These are phyloP conservation scores for Bradysia coprophila DNA, from an alignment of 1,140 invertebrate genomes.

Conservation along the genomic window DNA sequence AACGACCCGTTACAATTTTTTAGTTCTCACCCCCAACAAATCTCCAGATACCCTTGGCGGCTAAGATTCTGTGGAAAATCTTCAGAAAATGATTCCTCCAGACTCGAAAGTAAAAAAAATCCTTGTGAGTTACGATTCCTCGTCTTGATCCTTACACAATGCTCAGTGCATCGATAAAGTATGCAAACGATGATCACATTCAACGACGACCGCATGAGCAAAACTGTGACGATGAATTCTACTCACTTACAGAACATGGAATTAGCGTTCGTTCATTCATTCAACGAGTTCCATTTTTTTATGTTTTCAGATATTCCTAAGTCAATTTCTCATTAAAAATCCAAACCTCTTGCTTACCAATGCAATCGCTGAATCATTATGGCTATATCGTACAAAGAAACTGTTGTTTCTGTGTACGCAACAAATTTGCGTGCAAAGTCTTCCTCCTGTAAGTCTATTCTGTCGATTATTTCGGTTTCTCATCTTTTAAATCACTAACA, in stretches of 20 bases:
- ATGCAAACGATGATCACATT: too few relatives aligned
- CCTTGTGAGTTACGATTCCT: too few relatives aligned
- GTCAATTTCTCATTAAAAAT: constrained; percentile 16
- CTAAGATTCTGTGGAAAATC: too few relatives aligned
- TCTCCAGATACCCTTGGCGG: too few relatives aligned
- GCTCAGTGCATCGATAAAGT: too few relatives aligned
- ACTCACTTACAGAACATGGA: not conserved
- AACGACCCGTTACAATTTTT: too few relatives aligned
- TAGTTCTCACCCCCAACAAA: too few relatives aligned
- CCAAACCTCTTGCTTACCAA: constrained; percentile 13
- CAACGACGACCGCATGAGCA: too few relatives aligned
- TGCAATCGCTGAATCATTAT: constrained; percentile 11
- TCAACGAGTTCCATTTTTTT: constrained; percentile 2
- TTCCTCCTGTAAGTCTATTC: constrained; percentile 10
- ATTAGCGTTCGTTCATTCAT: not conserved
- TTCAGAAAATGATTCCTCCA: too few relatives aligned
- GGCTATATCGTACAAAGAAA: constrained; percentile 16
- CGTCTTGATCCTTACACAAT: too few relatives aligned
- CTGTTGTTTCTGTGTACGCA: constrained; percentile 15
- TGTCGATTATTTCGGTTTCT: constrained; percentile 19
- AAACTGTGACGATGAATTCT: too few relatives aligned
- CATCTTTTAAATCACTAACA: constrained; percentile 23
- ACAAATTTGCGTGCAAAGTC: constrained; percentile 12
- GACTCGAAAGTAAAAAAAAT: too few relatives aligned
- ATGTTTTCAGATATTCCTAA: constrained; percentile 16